phyloP scores from a whole-genome alignment of 2,888 invertebrate genomes.

The Tiliacea aurago region DNA sequence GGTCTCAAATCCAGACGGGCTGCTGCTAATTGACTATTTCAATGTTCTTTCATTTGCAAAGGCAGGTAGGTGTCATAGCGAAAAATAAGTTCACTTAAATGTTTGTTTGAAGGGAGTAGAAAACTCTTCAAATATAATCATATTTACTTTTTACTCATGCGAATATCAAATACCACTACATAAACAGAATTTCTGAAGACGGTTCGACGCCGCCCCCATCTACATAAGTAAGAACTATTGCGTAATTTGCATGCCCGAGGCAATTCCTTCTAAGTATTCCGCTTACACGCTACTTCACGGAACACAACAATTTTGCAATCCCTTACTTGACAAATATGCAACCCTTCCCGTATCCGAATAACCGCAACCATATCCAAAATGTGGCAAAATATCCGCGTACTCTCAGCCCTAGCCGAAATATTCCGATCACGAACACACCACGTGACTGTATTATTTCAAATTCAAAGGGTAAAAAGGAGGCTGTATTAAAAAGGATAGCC shows the following conservation, averaged over 20 bases:
- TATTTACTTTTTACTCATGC: neutral
- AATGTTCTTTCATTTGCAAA: neutral
- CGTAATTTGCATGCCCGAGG: conserved; percentile 11
- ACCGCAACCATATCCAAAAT: conserved; percentile 43
- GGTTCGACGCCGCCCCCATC: conserved; percentile 9
- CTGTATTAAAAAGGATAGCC: conserved; percentile 83
- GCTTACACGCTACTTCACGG: conserved; percentile 6
- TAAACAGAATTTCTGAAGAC: conserved; percentile 18
- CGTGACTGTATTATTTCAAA: conserved; percentile 86
- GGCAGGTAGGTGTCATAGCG: neutral
- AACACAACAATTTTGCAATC: conserved; percentile 36
- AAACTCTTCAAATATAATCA: neutral
- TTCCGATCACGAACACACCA: conserved; percentile 80
- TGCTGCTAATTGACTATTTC: neutral
- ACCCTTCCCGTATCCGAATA: conserved; percentile 46
- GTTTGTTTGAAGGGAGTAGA: neutral
- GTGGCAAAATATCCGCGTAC: conserved; percentile 49
- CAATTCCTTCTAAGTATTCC: conserved; percentile 25
- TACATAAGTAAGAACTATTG: conserved; percentile 27
- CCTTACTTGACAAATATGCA: conserved; percentile 46
- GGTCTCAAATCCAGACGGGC: neutral
- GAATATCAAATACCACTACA: neutral
- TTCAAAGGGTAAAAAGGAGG: conserved; percentile 85
- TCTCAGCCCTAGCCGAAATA: conserved; percentile 60
- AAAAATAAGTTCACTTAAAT: neutral